These are phyloP conservation scores for Artibeus jamaicensis DNA, from an alignment of 2,797 vertebrate species.

Conservation along the genomic window DNA sequence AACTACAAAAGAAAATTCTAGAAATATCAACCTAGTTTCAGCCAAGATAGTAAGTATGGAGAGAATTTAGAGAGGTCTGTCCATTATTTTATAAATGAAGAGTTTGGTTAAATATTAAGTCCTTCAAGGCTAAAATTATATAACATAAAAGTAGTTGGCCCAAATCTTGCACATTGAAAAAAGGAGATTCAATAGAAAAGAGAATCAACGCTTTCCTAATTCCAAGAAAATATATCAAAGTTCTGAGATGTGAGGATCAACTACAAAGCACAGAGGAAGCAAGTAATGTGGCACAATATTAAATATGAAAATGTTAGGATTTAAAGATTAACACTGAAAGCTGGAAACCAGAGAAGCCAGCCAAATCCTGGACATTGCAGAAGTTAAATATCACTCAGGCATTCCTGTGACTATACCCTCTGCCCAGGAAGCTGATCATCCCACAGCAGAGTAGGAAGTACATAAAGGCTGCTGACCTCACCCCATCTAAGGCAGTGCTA, in stretches of 20 bases:
- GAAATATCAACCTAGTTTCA: background rate
- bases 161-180: background rate
- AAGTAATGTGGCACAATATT: background rate
- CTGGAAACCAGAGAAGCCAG: background rate
- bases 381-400: background rate
- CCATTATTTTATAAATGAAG: background rate
- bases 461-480: background rate
- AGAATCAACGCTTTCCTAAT: background rate
- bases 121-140: background rate
- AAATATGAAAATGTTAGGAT: background rate
- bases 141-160: background rate
- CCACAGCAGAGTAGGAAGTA: background rate
- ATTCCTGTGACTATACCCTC: background rate
- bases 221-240: background rate
- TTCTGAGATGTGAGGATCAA: background rate
- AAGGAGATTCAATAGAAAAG: background rate
- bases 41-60: background rate
- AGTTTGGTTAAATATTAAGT: background rate
- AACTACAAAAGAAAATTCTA: background rate
- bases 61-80: background rate
- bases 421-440: background rate
- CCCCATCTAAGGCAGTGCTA: background rate
- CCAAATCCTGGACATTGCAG: background rate
- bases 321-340: background rate
- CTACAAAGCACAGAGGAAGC: background rate